Evolutionary conservation across 2,797 vertebrate species (phyloP), one percentile per base, ranked within the genome.

Genomic region (Rhadinocentrus ornatus): DNA sequence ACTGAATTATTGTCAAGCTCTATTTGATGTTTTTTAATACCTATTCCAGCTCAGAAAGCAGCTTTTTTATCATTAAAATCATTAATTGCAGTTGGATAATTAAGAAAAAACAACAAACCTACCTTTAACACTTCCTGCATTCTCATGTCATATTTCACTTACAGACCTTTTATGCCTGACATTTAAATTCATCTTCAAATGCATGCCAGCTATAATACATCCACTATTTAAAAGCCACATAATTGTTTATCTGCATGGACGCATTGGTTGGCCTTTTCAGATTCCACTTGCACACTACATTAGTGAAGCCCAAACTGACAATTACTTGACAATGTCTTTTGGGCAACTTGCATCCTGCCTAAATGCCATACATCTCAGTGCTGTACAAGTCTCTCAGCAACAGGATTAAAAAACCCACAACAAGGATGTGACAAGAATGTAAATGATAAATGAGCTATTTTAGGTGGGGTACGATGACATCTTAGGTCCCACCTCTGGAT

Each of bases 171-270:
- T 90, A 86, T 75, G 77, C 65, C 72, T 94, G 94, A 93, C 94
- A 94, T 94, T 95, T 91, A 90, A 93, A 93, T 91, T 86, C 80
- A 88, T 92, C 89, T 91, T 86, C 73, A 78, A 86, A 83, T 82
- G 87, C 86, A 86, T 87, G 81, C 70, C 79, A 88, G 89, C 91
- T 89, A 90, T 93, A 93, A 92, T 84, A 91, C 90, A 84, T 81
- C 80, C 85, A 83, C 81, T 87, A 82, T 92, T 91, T 89, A 93
- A 94, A 91, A 91, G 90, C 85, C 86, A 86, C 88, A 89, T 94
- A 93, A 95, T 94, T 94, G 93, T 93, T 93, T 93, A 93, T 94
- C 90, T 90, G 89, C 78, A 86, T 89, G 90, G 89, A 92, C 90
- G 89, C 89, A 91, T 83, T 88, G 83, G 88, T 83, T 93, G 94